phyloP scores from a whole-genome alignment of 2,888 invertebrate species.

The Thereva unica region DNA sequence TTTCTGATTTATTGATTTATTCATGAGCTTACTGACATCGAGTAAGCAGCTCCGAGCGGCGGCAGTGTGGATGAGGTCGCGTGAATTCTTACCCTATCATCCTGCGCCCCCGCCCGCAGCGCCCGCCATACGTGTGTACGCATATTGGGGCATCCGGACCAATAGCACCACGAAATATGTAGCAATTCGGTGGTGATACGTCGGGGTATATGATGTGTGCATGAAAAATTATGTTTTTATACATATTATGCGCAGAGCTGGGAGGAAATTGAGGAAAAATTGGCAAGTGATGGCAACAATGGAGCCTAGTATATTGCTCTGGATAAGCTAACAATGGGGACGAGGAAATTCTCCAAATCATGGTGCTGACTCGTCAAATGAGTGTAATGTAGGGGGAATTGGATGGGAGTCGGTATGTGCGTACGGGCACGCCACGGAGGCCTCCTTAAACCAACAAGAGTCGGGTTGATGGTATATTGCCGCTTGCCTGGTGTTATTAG shows the following conservation, averaged over 20 bases:
- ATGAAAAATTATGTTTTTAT: constrained; percentile 41
- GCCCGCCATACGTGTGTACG: background rate
- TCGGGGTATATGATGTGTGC: constrained; percentile 29
- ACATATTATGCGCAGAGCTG: constrained; percentile 36
- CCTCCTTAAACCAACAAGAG: too few relatives aligned
- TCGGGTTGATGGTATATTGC: too few relatives aligned
- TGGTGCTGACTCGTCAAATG: constrained; percentile 36
- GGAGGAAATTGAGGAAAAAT: constrained; percentile 41
- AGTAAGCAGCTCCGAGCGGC: constrained; percentile 12
- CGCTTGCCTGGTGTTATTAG: too few relatives aligned
- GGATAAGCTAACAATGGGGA: constrained; percentile 36
- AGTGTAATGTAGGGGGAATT: constrained; percentile 15
- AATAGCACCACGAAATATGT: constrained; percentile 3
- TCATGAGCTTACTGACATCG: constrained; percentile 40
- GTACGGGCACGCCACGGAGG: too few relatives aligned
- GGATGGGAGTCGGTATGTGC: too few relatives aligned
- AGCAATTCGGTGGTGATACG: constrained; percentile 20
- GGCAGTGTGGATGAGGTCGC: constrained; percentile 27
- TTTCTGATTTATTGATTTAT: constrained; percentile 41
- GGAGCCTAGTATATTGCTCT: constrained; percentile 25
- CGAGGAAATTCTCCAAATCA: constrained; percentile 36
- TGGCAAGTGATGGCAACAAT: constrained; percentile 38
- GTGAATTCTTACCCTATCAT: background rate
- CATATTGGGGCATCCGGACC: constrained; percentile 9
- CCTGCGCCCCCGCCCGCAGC: background rate